Evolutionary conservation across 2,797 vertebrate genomes (phyloP), one percentile per base, ranked within the genome.

Genomic region (Schizopygopsis malacanthus): DNA sequence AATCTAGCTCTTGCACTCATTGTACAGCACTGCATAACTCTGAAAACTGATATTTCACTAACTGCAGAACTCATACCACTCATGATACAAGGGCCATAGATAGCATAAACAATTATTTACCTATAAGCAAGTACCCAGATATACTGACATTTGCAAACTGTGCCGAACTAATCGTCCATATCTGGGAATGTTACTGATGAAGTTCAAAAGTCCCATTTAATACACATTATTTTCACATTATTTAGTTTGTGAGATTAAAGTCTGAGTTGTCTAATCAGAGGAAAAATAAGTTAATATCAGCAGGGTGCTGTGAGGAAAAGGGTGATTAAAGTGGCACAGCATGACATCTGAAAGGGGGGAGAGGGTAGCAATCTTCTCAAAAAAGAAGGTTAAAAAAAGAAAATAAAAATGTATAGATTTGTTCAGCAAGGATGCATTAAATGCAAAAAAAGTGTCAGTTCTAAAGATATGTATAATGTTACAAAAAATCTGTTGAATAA

Each of bases 141-240:
- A n/a, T 52, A 22, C n/a, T 16, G 54, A 39, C 11, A 33, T 63
- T 41, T 67, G 12, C 71, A 22, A 63, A 37, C 22, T 70, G 86
- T 11, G 52, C 59, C 39, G 6, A 63, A 33, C 41, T 67, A 61
- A 52, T 50, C 41, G 0, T 70, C 59, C 41, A 28, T 52, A 70
- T 70, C 72, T 69, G 70, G 33, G 11, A 54, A 45, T 2, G 28
- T 61, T 65, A 75, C 39, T 79, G 22, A 82, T 82, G 72, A 47
- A 37, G 15, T 37, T 63, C 76, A 25, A 72, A 82, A 33, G 61
- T 37, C 56, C 84, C 22, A 59, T 82, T 52, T 82, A 50, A 85
- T 67, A 76, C 25, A 8, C 18, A 79, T 43, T 69, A 72, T 81
- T 77, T 82, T 87, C 39, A 1, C 33, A 54, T 39, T 70, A 37